Evolutionary conservation across 2,113 vertebrate genomes (phyloP), one percentile per base, ranked within the genome.

Genomic region (Eupsittula cactorum): DNA sequence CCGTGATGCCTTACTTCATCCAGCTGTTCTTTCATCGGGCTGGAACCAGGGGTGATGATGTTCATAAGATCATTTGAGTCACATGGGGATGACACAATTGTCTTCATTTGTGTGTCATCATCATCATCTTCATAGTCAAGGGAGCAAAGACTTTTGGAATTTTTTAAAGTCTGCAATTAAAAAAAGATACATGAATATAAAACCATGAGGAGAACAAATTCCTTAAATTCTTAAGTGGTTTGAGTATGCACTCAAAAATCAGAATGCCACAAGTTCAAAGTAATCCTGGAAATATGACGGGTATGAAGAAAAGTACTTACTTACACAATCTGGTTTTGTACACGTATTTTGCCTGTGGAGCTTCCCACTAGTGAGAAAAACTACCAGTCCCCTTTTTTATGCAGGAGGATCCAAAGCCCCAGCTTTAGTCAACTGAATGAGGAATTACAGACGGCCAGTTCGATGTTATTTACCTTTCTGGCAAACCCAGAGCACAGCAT

Each of bases 111-210:
- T 28, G 96, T 88, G 74, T 98, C 97, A 4, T 98, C 97, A 9
- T 97, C 97, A 4, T 97, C 98, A 5, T 98, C 97, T 96, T 98
- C 97, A 47, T 97, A 98, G 91, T 98, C 97, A 28, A 98, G 98
- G 35, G 98, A 98, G 86, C 98, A 98, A 79, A 98, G 98, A 95
- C 98, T 98, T 97, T 98, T 98, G 27, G 98, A 98, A 94, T 98
- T 98, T 95, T 98, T 98, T 92, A 98, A 94, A 91, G 98, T 98
- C 98, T 98, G 98, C 35, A 97, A 97, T 59, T 28, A 80, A 96
- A 94, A 95, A 78, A 64, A 68, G 64, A n/a, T 1, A 73, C 18
- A 76, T 49, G 2, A 82, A 28, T 33, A 41, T 10, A 55, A 90
- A 87, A 62, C 33, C 27, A 64, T 44, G 57, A 90, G 33, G 15